These are phyloP conservation scores for Xiphophorus birchmanni DNA, from an alignment of 2,797 vertebrate genomes.

Conservation along the genomic window DNA sequence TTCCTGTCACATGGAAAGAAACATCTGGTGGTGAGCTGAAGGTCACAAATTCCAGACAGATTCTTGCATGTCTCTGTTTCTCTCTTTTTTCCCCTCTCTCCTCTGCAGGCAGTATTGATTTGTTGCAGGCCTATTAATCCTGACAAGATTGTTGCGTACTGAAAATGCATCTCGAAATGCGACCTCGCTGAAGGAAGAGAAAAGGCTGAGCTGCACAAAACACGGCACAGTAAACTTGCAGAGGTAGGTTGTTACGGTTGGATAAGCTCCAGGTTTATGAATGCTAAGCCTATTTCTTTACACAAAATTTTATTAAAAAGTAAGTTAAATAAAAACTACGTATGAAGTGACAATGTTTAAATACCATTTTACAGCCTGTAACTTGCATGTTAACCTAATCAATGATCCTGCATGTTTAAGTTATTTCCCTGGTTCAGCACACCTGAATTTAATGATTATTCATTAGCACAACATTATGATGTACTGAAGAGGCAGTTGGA, in stretches of 20 bases:
- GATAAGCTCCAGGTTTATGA: neutral
- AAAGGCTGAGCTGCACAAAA: conserved; percentile 20
- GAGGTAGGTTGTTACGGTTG: neutral
- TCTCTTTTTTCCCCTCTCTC: conserved; percentile 13
- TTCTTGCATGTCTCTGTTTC: conserved; percentile 50
- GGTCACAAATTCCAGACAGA: conserved; percentile 70
- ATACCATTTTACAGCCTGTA: neutral
- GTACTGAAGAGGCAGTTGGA: too few species aligned
- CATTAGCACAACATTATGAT: too few species aligned
- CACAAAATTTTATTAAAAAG: neutral
- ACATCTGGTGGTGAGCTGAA: conserved; percentile 66
- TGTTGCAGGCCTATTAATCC: conserved; percentile 70
- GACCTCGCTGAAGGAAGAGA: conserved; percentile 27
- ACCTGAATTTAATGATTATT: too few species aligned
- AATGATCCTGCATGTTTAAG: too few species aligned
- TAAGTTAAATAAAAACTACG: neutral
- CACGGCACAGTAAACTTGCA: neutral
- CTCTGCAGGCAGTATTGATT: conserved; percentile 69
- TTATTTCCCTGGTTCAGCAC: too few species aligned
- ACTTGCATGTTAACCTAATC: too few species aligned
- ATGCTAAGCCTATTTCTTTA: neutral
- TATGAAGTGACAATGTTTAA: neutral
- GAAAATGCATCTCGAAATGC: conserved; percentile 44
- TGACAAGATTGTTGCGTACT: conserved; percentile 46
- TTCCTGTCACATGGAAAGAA: conserved; percentile 64